Conservation (phyloP, 1,140 invertebrate genomes). For the Aphaenogaster rudis region DNA sequence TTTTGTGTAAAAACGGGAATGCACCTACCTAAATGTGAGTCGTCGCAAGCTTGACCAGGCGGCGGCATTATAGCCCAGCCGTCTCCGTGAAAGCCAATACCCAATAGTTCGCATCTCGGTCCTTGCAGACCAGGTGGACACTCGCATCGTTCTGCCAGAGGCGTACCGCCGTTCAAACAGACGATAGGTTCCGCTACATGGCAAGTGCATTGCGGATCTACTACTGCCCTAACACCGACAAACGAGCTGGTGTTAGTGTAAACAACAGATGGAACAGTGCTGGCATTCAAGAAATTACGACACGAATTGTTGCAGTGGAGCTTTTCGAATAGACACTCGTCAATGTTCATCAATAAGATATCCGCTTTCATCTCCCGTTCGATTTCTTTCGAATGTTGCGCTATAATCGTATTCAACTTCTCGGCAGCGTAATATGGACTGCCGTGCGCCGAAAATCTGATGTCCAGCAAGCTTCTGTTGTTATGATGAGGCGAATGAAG, state of each 20-base stretch:
- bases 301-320: conserved; percentile 91
- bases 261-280: conserved; percentile 91
- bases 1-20: not conserved
- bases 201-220: conserved; percentile 92
- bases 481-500: conserved; percentile 90
- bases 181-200: conserved; percentile 86
- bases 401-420: conserved; percentile 93
- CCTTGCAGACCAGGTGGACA: conserved; percentile 92
- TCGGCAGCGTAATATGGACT: conserved; percentile 96
- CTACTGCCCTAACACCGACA: conserved; percentile 94
- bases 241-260: conserved; percentile 96
- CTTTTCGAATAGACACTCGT: conserved; percentile 94
- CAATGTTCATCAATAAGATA: conserved; percentile 95
- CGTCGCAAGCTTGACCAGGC: conserved; percentile 92
- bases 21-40: conserved; percentile 89
- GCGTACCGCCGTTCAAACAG: conserved; percentile 92
- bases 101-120: conserved; percentile 95
- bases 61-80: conserved; percentile 95
- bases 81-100: conserved; percentile 94
- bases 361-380: conserved; percentile 91
- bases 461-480: conserved; percentile 90
- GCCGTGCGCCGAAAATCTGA: conserved; percentile 96
- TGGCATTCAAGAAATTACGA: conserved; percentile 91
- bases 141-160: conserved; percentile 89
- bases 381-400: conserved; percentile 90